These are phyloP conservation scores for Pseudorasbora parva DNA, from an alignment of 2,113 vertebrate species.

Conservation along the genomic window DNA sequence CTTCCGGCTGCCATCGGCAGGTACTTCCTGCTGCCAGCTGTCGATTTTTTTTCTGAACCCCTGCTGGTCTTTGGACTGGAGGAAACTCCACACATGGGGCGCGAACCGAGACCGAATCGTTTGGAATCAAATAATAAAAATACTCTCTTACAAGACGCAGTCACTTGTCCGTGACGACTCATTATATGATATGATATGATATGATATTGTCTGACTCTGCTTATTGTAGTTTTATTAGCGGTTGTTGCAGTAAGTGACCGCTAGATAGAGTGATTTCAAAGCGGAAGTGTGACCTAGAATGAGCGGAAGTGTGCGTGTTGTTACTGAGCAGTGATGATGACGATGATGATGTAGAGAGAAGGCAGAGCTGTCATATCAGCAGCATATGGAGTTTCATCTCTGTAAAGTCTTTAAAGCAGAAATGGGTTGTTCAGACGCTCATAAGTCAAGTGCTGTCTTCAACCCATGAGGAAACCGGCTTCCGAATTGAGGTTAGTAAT, in stretches of 20 bases:
- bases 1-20: no score
- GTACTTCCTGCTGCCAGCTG: no score
- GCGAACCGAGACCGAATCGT: no score
- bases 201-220: no score
- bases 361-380: neutral
- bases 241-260: neutral
- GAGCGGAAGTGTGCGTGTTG: conserved; percentile 45
- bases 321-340: neutral
- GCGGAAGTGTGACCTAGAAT: conserved; percentile 36
- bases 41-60: no score
- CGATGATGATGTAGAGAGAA: neutral
- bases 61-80: no score
- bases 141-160: no score
- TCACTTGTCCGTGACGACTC: no score
- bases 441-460: neutral
- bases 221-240: neutral
- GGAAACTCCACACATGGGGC: no score
- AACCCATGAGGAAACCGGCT: neutral
- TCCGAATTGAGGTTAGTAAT: neutral
- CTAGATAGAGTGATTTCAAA: conserved; percentile 8
- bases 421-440: neutral
- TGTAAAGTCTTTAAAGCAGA: neutral
- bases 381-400: neutral
- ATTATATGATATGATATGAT: no score
- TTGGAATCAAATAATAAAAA: no score